These are phyloP conservation scores for Zaprionus lineosus DNA, from an alignment of 2,888 invertebrate species.

Conservation along the genomic window DNA sequence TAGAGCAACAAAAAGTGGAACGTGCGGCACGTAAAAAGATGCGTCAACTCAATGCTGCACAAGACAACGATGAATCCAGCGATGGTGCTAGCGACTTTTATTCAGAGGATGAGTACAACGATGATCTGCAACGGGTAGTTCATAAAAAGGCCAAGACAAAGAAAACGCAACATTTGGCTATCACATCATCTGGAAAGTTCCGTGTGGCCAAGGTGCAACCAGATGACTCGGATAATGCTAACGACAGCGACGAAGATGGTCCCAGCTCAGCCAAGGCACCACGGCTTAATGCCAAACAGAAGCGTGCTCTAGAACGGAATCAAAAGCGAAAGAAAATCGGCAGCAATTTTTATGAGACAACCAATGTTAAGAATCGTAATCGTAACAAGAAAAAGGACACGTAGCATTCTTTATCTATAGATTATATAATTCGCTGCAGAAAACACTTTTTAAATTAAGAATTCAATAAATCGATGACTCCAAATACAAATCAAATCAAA, in stretches of 20 bases:
- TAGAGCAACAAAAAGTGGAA: constrained; percentile 84
- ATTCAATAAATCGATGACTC: constrained; percentile 37
- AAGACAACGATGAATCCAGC: constrained; percentile 84
- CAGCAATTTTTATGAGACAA: constrained; percentile 93
- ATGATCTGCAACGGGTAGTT: constrained; percentile 81
- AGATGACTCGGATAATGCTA: constrained; percentile 82
- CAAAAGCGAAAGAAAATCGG: constrained; percentile 91
- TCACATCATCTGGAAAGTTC: constrained; percentile 85
- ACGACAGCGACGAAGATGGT: constrained; percentile 56
- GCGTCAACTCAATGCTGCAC: constrained; percentile 74
- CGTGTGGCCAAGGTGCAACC: constrained; percentile 83
- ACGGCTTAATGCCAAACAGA: constrained; percentile 89
- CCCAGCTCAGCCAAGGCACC: constrained; percentile 79
- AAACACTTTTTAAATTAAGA: constrained; percentile 49
- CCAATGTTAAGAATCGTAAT: constrained; percentile 94
- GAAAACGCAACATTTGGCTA: constrained; percentile 82
- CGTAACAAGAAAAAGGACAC: constrained; percentile 86
- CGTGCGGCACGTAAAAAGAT: constrained; percentile 78
- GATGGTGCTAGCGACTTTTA: constrained; percentile 88
- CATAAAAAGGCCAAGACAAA: constrained; percentile 81
- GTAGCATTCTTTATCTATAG: constrained; percentile 48
- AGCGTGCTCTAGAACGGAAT: constrained; percentile 89
- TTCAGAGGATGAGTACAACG: constrained; percentile 86
- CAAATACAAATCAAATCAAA: constrained; percentile 12
- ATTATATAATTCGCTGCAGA: constrained; percentile 44